These are phyloP conservation scores for Tipula confusa DNA, from an alignment of 2,888 invertebrate species.

Conservation along the genomic window DNA sequence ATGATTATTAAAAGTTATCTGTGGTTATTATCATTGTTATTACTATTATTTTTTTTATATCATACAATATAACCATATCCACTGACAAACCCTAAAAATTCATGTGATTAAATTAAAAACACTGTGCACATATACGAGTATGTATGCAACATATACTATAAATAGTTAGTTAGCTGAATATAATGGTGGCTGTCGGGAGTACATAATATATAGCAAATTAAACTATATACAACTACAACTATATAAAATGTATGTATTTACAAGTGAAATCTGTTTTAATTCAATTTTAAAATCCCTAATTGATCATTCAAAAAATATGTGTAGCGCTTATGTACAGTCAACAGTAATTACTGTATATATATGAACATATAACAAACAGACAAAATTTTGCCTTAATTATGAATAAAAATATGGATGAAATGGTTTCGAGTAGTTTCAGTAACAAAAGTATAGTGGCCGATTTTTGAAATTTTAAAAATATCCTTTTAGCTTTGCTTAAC, in stretches of 20 bases:
- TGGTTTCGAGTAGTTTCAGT: too few species aligned
- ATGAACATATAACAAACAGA: background rate
- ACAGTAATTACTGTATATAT: background rate
- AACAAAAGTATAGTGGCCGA: too few species aligned
- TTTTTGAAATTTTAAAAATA: too few species aligned
- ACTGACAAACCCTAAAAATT: background rate
- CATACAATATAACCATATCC: background rate
- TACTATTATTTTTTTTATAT: background rate
- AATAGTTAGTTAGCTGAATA: background rate
- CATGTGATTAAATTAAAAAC: background rate
- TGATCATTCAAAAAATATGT: background rate
- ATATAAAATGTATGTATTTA: too few species aligned
- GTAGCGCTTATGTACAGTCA: background rate
- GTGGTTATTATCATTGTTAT: background rate
- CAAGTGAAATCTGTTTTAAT: background rate
- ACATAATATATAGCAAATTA: background rate
- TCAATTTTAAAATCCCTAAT: constrained; percentile 3
- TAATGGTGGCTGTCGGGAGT: background rate
- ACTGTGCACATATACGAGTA: background rate
- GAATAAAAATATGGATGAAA: background rate
- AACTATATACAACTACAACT: background rate
- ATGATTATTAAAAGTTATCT: background rate
- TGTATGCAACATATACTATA: background rate
- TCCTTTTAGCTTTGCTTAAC: too few species aligned
- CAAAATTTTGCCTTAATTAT: background rate